Evolutionary conservation across 1,140 invertebrate species (phyloP).

Genomic region (Pogonognathellus flavescens): DNA sequence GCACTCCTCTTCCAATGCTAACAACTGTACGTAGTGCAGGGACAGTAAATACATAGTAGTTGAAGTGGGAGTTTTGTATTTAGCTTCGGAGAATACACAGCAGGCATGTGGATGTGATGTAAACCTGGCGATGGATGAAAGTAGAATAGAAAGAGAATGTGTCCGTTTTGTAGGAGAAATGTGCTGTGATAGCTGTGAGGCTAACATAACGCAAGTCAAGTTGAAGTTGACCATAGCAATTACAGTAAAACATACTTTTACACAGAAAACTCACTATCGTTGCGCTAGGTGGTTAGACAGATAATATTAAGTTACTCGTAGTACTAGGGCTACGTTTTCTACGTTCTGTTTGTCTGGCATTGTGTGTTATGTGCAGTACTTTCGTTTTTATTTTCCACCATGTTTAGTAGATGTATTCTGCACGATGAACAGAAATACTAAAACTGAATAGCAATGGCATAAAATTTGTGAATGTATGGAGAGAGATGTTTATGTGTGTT

Average conservation of each 20-base stretch:
- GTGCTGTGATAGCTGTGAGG: neutral
- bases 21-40: no score
- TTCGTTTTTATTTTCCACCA: neutral
- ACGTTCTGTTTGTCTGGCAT: neutral
- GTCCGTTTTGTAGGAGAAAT: neutral
- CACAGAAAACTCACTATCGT: neutral
- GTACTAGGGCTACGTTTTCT: no score
- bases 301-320: no score
- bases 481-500: conserved; percentile 42
- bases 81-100: neutral
- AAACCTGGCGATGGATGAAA: neutral
- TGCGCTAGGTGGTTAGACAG: neutral
- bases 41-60: no score
- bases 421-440: neutral
- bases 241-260: conserved; percentile 43
- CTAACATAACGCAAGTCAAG: conserved; percentile 16
- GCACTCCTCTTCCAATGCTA: no score
- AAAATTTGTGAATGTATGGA: neutral
- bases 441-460: conserved; percentile 19
- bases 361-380: neutral
- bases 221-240: conserved; percentile 50
- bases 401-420: neutral
- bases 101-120: neutral
- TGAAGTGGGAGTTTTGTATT: no score
- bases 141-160: neutral